These are phyloP conservation scores for Hippocampus comes DNA, from an alignment of 2,113 vertebrate genomes.

Conservation along the genomic window DNA sequence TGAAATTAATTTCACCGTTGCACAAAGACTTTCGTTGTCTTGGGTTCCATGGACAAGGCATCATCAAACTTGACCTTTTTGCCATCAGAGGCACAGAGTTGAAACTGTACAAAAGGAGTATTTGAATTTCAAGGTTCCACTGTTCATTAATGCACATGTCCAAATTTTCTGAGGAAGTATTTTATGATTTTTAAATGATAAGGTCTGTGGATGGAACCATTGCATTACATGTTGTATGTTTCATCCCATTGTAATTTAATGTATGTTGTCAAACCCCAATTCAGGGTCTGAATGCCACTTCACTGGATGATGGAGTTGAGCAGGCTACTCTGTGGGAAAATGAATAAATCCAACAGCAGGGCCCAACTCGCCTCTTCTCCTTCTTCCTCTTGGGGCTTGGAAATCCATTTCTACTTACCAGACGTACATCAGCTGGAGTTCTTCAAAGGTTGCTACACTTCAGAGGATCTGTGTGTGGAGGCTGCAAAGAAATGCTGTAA, in stretches of 20 bases:
- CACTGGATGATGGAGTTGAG: slow-evolving; percentile 80
- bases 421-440: slow-evolving; percentile 74
- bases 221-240: neutral
- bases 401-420: slow-evolving; percentile 82
- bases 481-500: slow-evolving; percentile 88
- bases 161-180: neutral
- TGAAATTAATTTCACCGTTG: too few species aligned
- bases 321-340: slow-evolving; percentile 96
- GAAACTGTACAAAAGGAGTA: too few species aligned
- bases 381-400: slow-evolving; percentile 74
- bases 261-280: neutral
- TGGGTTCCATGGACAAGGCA: too few species aligned
- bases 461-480: slow-evolving; percentile 83
- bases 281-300: slow-evolving; percentile 82
- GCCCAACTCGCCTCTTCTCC: slow-evolving; percentile 67
- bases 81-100: too few species aligned
- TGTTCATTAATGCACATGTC: neutral
- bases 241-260: neutral
- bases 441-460: slow-evolving; percentile 77
- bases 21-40: too few species aligned
- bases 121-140: neutral
- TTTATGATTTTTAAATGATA: neutral
- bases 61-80: too few species aligned
- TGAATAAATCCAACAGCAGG: slow-evolving; percentile 82
- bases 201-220: neutral